phyloP scores from a whole-genome alignment of 2,797 vertebrate species.

The Phalloptychus januarius region DNA sequence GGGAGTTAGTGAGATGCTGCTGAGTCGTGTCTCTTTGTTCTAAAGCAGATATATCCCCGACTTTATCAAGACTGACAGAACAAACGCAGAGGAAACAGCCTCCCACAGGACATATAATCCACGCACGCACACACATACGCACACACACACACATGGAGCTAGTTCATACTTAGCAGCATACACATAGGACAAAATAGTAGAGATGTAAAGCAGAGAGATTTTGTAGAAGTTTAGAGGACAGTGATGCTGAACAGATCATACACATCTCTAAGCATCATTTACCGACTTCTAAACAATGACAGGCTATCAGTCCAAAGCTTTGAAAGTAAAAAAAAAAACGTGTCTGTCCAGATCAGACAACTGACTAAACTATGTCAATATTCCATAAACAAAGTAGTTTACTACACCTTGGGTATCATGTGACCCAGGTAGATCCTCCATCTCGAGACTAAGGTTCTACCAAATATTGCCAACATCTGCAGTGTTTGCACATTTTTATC shows the following conservation, averaged over 20 bases:
- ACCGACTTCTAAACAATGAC: neutral
- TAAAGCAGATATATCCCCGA: conserved; percentile 76
- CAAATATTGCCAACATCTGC: neutral
- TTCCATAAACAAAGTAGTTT: neutral
- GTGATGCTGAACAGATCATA: neutral
- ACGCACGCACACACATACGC: conserved; percentile 43
- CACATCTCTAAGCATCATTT: neutral
- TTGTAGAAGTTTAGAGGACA: conserved; percentile 27
- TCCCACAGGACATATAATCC: conserved; percentile 73
- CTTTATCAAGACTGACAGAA: conserved; percentile 78
- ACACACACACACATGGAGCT: neutral
- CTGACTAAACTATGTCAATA: neutral
- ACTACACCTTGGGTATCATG: neutral
- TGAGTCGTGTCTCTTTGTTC: conserved; percentile 76
- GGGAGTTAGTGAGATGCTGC: conserved; percentile 62
- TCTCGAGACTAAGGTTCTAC: neutral
- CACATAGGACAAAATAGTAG: neutral
- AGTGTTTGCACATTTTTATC: neutral
- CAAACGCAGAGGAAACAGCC: conserved; percentile 72
- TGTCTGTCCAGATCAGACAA: neutral
- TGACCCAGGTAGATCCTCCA: too few relatives aligned
- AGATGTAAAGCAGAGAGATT: conserved; percentile 7
- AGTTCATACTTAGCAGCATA: neutral
- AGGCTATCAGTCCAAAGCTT: neutral
- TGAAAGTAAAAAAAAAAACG: neutral